Evolutionary conservation across 2,797 vertebrate genomes (phyloP), one percentile per base, ranked within the genome.

Genomic region (Ammospiza maritima): DNA sequence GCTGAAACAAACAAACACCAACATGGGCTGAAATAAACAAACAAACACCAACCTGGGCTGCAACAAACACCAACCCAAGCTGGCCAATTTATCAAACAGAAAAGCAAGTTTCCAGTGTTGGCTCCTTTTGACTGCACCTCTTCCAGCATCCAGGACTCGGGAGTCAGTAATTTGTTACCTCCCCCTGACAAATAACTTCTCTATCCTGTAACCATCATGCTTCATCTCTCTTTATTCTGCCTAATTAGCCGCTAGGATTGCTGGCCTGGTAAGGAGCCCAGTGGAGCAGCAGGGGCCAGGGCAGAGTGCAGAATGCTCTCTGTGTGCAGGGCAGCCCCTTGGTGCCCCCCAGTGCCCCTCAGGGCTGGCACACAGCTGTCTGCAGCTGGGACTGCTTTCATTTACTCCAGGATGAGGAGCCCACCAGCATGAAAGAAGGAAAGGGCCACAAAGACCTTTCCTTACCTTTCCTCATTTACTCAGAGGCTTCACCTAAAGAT

Each of bases 171-270:
- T 96, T 95, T 95, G 91, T 94, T 60, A 44, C 81, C 87, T 66
- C 76, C 5, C 1, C 54, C 81, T 10, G 32, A 95, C n/a, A 0
- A 92, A 64, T 75, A 92, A 91, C 92, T 91, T 85, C 87, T 93
- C 93, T 75, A 21, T 70, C 85, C 94, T 92, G 90, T 85, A 92
- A 65, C 92, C 89, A 95, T 78, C 58, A 72, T 9, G 34, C 90
- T 89, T 77, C 94, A 78, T 81, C 93, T 97, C 93, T 91, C 93
- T 95, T 94, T 70, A 88, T 93, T 95, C 94, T 96, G 96, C 92
- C 70, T 91, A 91, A 94, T 96, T 93, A 95, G 95, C 26, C 50
- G 5, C 93, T 85, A 47, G 93, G 89, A 94, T 89, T 94, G 88
- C 93, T 95, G 94, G 95, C 54, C 32, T 10, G 22, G 54, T 34